Base-by-base conservation (phyloP, 2,888 invertebrate genomes). In the Erynnis tages region DNA sequence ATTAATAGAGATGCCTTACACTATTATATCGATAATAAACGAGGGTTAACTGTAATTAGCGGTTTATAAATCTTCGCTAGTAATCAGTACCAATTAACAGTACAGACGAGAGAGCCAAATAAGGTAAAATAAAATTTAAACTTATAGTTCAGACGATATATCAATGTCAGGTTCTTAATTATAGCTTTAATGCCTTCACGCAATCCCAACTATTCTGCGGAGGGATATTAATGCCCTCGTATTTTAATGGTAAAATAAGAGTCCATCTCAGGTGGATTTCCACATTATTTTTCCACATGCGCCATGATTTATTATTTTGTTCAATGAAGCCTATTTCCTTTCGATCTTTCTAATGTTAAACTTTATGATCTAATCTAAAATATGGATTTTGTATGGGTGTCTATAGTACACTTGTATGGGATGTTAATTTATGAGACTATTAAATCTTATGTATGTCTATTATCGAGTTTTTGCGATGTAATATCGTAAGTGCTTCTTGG, bases 151-250 rank as follows among this genome's bases (percentile, higher is more conserved):
- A 50, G 13, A 34, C 35, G 21, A 50, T 53, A 32, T 16, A 53
- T 69, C 65, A 68, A 58, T 61, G 67, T 62, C 66, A 53, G 56
- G 13, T 60, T 58, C 56, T 66, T 75, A 71, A 74, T 69, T 66
- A 58, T 60, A 53, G 52, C 55, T 55, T 62, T 69, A 70, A 70
- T 68, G 60, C 61, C 54, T 62, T 53, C 58, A 62, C 62, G 63
- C 55, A 61, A 61, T 65, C 57, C 57, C 54, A 59, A 38, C 23
- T 37, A 50, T 50, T 50, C 43, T 21, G 50, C 50, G 38, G 25
- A 53, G 52, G 45, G 57, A 55, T 58, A 60, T 58, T 56, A 54
- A 45, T 48, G 48, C 40, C 29, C 13, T 46, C 40, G 48, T 52
- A 38, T 37, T 52, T 52, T 37, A 37, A 37, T 44, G 35, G 44